Conservation (phyloP, 1,140 invertebrate genomes). For the Macrobrachium rosenbergii region DNA sequence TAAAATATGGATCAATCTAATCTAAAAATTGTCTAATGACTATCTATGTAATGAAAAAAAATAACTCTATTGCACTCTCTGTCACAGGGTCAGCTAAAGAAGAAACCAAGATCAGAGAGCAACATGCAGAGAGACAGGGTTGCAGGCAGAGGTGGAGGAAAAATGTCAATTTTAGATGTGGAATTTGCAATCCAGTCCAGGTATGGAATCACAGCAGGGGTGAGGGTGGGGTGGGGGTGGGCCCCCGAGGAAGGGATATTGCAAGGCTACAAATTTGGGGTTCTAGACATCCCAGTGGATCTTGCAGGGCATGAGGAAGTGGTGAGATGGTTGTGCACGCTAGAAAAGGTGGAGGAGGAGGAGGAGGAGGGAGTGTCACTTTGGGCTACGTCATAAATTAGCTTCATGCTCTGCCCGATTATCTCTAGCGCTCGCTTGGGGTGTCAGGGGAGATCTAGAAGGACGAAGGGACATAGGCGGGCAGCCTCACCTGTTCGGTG, state of each 20-base stretch:
- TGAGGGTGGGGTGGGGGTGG: slow-evolving; percentile 5
- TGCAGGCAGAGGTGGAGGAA: neutral
- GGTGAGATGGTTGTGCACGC: slow-evolving; percentile 48
- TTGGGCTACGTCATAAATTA: slow-evolving; percentile 44
- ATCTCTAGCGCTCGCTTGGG: slow-evolving; percentile 22
- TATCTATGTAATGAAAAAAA: neutral
- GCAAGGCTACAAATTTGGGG: slow-evolving; percentile 25
- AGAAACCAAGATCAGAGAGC: slow-evolving; percentile 41
- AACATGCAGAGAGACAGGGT: slow-evolving; percentile 37
- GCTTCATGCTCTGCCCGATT: slow-evolving; percentile 55
- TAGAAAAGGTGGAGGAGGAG: slow-evolving; percentile 7
- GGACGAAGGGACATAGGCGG: slow-evolving; percentile 40
- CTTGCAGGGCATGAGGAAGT: slow-evolving; percentile 4
- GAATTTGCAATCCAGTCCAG: slow-evolving; percentile 3
- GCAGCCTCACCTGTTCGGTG: slow-evolving; percentile 55
- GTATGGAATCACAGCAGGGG: slow-evolving; percentile 11
- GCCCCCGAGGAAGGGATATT: neutral
- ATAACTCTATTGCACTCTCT: slow-evolving; percentile 52
- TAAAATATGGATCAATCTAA: slow-evolving; percentile 44
- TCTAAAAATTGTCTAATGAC: slow-evolving; percentile 31
- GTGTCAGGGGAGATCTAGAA: slow-evolving; percentile 43
- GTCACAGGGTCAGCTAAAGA: slow-evolving; percentile 50
- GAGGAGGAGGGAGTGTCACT: neutral
- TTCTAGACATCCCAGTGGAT: neutral
- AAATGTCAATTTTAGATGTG: slow-evolving; percentile 14